Conservation (phyloP, 53 echinoderm and acorn worm genomes). For the Patiria pectinifera region DNA sequence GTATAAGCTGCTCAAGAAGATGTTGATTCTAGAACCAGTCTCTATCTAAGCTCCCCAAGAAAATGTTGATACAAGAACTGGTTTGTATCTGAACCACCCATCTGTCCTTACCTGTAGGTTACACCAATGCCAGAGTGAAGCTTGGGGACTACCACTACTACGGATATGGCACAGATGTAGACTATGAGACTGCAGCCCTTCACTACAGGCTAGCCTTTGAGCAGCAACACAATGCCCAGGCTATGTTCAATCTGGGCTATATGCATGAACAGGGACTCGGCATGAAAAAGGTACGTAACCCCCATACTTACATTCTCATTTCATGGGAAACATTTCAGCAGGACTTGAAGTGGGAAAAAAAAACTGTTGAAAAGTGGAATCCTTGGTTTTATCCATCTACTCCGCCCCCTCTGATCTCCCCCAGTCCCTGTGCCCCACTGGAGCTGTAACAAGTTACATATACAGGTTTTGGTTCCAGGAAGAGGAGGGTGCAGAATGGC, state of each 20-base stretch:
- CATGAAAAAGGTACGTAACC: constrained; percentile 81
- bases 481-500: too few species aligned
- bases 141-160: constrained; percentile 98
- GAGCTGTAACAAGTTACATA: too few species aligned
- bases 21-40: too few species aligned
- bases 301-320: neutral
- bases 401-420: neutral
- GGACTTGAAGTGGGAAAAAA: neutral
- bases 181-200: constrained; percentile 92
- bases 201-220: constrained; percentile 94
- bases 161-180: constrained; percentile 92
- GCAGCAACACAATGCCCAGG: constrained; percentile 96
- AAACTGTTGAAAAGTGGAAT: neutral
- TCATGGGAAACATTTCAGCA: neutral
- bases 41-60: neutral
- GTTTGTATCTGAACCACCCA: neutral
- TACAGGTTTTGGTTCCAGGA: too few species aligned
- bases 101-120: constrained; percentile 64
- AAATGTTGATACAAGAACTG: neutral
- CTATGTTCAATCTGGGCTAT: constrained; percentile 98
- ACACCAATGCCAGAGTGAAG: constrained; percentile 94
- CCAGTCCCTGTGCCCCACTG: too few species aligned
- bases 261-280: constrained; percentile 97
- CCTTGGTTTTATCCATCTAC: neutral
- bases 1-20: too few species aligned